A percentile compares a stretch with the other conserved stretches of the same genome.
Evolutionary conservation across 23 tunicate genomes (phyloP).

Genomic region (Ascidia mentula): DNA sequence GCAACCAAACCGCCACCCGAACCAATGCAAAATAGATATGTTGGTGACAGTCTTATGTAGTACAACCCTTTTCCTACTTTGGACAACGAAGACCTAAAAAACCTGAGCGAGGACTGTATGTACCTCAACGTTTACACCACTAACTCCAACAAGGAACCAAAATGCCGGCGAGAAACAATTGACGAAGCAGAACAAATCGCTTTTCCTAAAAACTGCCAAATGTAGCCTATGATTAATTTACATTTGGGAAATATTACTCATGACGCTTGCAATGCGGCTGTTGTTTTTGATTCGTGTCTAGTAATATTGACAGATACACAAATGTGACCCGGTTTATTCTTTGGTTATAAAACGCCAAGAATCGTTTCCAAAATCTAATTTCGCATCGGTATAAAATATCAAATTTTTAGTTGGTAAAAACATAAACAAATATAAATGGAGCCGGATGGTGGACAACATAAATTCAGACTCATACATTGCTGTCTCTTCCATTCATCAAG

Average conservation of each 20-base stretch:
- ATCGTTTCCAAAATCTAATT: too few species aligned
- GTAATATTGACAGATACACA: too few species aligned
- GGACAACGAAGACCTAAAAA: background rate
- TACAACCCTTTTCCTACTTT: background rate
- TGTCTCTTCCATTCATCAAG: background rate
- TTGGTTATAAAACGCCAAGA: too few species aligned
- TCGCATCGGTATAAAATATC: too few species aligned
- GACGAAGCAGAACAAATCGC: too few species aligned
- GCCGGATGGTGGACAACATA: background rate
- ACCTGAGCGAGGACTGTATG: slow-evolving; percentile 19
- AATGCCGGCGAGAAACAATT: slow-evolving; percentile 13
- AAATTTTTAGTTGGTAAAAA: too few species aligned
- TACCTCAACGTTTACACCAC: slow-evolving; percentile 14
- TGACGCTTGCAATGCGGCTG: too few species aligned
- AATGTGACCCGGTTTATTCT: too few species aligned
- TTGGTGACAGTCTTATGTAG: background rate
- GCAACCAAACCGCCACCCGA: background rate
- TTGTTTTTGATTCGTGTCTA: too few species aligned
- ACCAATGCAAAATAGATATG: background rate
- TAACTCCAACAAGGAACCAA: background rate
- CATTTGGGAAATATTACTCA: too few species aligned
- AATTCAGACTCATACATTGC: background rate
- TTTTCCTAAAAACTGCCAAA: too few species aligned
- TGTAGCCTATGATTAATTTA: too few species aligned
- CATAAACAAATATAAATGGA: background rate